Conservation (phyloP, 2,797 vertebrate species). For the Anguilla pacifica region DNA sequence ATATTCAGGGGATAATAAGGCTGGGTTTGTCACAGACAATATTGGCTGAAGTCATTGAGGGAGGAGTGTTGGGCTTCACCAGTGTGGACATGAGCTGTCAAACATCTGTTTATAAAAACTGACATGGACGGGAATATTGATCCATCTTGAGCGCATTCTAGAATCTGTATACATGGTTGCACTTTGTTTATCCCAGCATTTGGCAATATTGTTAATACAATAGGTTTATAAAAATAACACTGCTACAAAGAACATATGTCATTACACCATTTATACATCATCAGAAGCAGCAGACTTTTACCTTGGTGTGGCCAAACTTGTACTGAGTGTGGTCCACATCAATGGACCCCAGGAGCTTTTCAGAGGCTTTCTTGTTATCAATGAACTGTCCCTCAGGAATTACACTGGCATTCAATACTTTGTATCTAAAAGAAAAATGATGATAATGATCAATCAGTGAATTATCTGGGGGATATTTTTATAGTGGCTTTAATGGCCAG, state of each 20-base stretch:
- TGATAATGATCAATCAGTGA: neutral
- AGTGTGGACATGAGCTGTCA: too few species aligned
- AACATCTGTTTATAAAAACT: too few species aligned
- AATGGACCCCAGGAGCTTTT: constrained; percentile 85
- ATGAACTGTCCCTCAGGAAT: constrained; percentile 87
- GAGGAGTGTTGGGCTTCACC: too few species aligned
- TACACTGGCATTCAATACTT: constrained; percentile 83
- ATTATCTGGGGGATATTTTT: too few species aligned
- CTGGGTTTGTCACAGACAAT: neutral
- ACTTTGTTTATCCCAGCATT: too few species aligned
- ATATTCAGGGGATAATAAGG: neutral
- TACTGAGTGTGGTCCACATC: constrained; percentile 84
- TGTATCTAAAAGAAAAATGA: constrained; percentile 69
- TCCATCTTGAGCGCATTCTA: too few species aligned
- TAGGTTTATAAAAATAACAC: too few species aligned
- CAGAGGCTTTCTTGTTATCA: constrained; percentile 87
- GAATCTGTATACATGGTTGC: neutral
- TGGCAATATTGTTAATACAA: too few species aligned
- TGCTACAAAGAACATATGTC: too few species aligned
- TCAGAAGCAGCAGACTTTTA: constrained; percentile 47
- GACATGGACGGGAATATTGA: too few species aligned
- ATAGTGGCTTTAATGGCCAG: neutral
- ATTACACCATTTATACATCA: too few species aligned
- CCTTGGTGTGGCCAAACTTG: constrained; percentile 89
- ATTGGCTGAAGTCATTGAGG: too few species aligned